These are phyloP conservation scores for Callipepla squamata DNA, from an alignment of 2,113 vertebrate genomes.

Conservation along the genomic window DNA sequence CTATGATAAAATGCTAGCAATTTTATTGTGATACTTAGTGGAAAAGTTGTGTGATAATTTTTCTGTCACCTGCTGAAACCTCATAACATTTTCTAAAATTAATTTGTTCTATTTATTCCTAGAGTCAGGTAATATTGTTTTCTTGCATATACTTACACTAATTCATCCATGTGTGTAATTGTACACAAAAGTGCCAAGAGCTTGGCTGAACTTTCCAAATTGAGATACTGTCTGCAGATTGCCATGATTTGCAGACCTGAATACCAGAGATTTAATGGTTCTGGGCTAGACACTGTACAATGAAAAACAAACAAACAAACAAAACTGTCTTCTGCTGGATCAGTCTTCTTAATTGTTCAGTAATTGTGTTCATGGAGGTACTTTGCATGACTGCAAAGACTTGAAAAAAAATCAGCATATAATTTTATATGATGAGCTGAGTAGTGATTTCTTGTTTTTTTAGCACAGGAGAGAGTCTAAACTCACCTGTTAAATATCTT, in stretches of 20 bases:
- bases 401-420: neutral
- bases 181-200: neutral
- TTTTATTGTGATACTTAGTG: neutral
- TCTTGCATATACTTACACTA: neutral
- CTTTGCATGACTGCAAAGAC: neutral
- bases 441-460: neutral
- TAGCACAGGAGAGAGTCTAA: neutral
- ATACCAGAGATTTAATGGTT: neutral
- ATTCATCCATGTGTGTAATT: neutral
- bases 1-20: neutral
- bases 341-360: neutral
- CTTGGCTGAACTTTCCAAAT: neutral
- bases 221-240: neutral
- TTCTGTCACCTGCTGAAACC: neutral
- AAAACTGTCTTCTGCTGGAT: neutral
- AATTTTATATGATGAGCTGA: neutral
- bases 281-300: neutral
- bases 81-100: neutral
- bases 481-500: slow-evolving; percentile 1
- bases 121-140: neutral
- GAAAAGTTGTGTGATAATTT: neutral
- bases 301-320: neutral
- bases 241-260: neutral
- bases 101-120: neutral
- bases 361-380: neutral